Percentiles rank a stretch among this genome's conserved stretches.
Evolutionary conservation across 1,140 invertebrate genomes (phyloP).

Genomic region (Physella acuta): DNA sequence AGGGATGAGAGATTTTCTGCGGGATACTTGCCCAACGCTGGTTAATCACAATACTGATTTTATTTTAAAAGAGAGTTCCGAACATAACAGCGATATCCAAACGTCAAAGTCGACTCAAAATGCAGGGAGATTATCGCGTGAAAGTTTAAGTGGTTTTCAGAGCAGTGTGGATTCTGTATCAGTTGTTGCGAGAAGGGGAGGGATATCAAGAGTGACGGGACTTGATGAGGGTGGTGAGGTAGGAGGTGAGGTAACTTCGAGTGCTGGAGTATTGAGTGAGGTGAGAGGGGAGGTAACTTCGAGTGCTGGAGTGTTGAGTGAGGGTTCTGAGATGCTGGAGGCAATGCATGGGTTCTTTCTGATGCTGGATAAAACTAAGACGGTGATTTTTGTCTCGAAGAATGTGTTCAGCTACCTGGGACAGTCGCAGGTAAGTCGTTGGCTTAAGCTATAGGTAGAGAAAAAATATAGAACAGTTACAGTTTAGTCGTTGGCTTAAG

Average conservation of each 20-base stretch:
- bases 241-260: neutral
- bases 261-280: neutral
- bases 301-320: neutral
- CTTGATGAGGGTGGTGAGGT: neutral
- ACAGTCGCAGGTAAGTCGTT: slow-evolving; percentile 1
- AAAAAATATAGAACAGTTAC: too few relatives aligned
- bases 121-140: neutral
- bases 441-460: too few relatives aligned
- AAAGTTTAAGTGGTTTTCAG: neutral
- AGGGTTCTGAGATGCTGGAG: slow-evolving; percentile 5
- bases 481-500: too few relatives aligned
- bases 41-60: too few relatives aligned
- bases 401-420: slow-evolving; percentile 4
- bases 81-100: neutral
- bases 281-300: neutral
- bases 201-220: neutral
- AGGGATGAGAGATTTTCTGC: slow-evolving; percentile 14
- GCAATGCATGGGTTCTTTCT: slow-evolving; percentile 4
- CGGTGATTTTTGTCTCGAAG: slow-evolving; percentile 7
- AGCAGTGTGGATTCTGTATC: too few relatives aligned
- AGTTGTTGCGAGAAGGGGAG: neutral
- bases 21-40: neutral
- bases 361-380: neutral
- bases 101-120: neutral
- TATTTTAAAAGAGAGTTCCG: too few relatives aligned